Base-by-base conservation (phyloP, 1,140 invertebrate genomes). In the Drosophila saltans region DNA sequence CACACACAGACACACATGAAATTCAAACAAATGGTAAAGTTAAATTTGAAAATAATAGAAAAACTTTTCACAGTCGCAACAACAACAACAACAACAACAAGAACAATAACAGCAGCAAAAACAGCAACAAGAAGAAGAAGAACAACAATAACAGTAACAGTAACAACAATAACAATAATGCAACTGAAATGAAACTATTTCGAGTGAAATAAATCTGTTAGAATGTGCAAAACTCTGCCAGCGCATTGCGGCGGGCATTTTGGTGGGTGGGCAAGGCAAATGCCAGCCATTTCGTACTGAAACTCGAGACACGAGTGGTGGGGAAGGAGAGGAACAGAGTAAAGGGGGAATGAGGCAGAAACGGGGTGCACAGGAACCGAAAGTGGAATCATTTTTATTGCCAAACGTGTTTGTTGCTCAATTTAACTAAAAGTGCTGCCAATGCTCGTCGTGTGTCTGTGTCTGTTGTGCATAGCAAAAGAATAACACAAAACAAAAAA, bases 1-100 rank as follows among this genome's bases (percentile, higher is more conserved):
- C n/a, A 73, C 10, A 71, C 39, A 77, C 16, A 63, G 9, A 72
- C 69, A 75, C 69, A 63, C 75, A 72, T 70, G 84, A 88, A 89
- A 88, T 83, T 83, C 80, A 89, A 89, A 89, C 84, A 89, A 89
- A 89, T 89, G 84, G 84, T 78, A 89, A 89, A 89, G 84, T 89
- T 89, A 89, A 89, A 89, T 89, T 89, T 89, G 84, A 89, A 89
- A 89, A 89, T 89, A 89, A 89, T 89, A 89, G 84, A 89, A 89
- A 89, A 89, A 89, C 84, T 89, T 89, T 88, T 68, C 66, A 79
- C 83, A 83, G 73, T 88, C 70, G 33, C 57, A 59, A 86, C 77
- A 88, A 73, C 69, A 66, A 30, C 52, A 57, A 24, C 40, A 72
- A 52, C 68, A 41, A 58, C 73, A 84, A 61, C 68, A 67, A 60